Conservation (phyloP, 2,113 vertebrate species). For the Erythrocebus patas region DNA sequence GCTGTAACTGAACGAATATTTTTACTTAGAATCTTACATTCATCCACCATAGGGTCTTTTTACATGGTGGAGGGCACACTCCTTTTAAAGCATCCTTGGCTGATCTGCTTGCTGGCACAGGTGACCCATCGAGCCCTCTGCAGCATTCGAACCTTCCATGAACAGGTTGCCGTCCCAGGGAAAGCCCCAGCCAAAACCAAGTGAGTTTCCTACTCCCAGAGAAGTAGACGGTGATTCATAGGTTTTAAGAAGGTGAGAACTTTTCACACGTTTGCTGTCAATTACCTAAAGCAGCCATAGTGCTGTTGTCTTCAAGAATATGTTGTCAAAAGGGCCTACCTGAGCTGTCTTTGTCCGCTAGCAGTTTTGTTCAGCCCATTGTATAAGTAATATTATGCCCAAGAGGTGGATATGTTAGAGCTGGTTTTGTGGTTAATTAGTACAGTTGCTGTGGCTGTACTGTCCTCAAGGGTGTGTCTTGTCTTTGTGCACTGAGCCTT, state of each 20-base stretch:
- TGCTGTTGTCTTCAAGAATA: background rate
- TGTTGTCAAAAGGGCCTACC: background rate
- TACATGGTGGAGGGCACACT: background rate
- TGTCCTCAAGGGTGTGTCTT: background rate
- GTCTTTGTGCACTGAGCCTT: background rate
- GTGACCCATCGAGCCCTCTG: slow-evolving; percentile 86
- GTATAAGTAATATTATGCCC: background rate
- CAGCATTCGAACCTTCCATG: slow-evolving; percentile 81
- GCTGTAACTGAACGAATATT: background rate
- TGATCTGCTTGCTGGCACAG: slow-evolving; percentile 82
- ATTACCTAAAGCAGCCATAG: background rate
- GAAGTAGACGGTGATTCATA: slow-evolving; percentile 75
- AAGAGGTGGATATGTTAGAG: background rate
- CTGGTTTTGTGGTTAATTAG: background rate
- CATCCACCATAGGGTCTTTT: background rate
- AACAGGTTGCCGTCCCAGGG: slow-evolving; percentile 87
- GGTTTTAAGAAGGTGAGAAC: background rate
- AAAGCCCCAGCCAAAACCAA: slow-evolving; percentile 90
- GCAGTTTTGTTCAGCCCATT: background rate
- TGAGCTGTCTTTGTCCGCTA: background rate
- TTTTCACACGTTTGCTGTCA: background rate
- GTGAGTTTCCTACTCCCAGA: slow-evolving; percentile 85
- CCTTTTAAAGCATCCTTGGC: slow-evolving; percentile 71
- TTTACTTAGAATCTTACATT: background rate
- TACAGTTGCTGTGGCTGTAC: background rate